Evolutionary conservation across 1,140 invertebrate genomes (phyloP).

Genomic region (Hesperophylax magnus): DNA sequence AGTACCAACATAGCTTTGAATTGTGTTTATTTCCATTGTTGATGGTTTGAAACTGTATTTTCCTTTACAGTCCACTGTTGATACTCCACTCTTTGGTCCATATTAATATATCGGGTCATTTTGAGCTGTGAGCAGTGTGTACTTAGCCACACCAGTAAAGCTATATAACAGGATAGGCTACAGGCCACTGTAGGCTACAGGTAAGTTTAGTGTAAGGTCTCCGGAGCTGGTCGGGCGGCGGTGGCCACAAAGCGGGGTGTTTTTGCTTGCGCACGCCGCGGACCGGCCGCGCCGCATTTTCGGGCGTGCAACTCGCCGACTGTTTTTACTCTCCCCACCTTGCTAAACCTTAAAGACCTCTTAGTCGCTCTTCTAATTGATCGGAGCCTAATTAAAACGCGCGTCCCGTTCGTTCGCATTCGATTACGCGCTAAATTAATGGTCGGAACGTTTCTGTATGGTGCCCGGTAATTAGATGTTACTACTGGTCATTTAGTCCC

Average conservation of each 20-base stretch:
- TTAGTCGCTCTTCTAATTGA: conserved; percentile 7
- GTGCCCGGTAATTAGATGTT: not conserved
- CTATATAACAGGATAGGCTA: too few species aligned
- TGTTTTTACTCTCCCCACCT: conserved; percentile 42
- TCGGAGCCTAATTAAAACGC: conserved; percentile 12
- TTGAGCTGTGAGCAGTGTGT: too few species aligned
- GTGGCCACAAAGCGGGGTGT: conserved; percentile 28
- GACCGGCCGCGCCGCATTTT: conserved; percentile 53
- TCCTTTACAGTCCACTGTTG: too few species aligned
- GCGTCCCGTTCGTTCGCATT: not conserved
- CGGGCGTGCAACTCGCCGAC: conserved; percentile 39
- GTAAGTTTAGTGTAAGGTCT: not conserved
- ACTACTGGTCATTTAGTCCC: not conserved
- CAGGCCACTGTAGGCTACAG: not conserved
- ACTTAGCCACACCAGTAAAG: too few species aligned
- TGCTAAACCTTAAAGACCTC: not conserved
- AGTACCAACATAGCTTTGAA: too few species aligned
- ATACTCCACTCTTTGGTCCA: too few species aligned
- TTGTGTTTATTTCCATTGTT: too few species aligned
- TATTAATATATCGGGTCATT: too few species aligned
- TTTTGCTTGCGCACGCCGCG: conserved; percentile 36
- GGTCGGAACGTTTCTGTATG: not conserved
- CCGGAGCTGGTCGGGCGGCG: conserved; percentile 18
- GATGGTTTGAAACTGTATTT: too few species aligned
- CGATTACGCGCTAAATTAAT: not conserved